Evolutionary conservation across 2,797 vertebrate genomes (phyloP).

Genomic region (Catharus ustulatus): DNA sequence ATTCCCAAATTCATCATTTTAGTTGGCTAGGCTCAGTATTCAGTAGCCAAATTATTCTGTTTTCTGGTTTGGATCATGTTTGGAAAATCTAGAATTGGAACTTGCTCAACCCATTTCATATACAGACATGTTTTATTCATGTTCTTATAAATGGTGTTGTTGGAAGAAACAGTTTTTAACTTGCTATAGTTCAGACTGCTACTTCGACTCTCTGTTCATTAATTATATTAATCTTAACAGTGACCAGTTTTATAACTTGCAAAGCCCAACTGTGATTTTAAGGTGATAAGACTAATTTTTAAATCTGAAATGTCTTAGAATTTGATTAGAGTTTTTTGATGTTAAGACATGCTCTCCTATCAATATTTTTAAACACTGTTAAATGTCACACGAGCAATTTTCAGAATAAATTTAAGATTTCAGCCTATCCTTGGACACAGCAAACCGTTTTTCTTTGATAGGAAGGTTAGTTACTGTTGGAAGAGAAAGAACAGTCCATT

Average conservation of each 20-base stretch:
- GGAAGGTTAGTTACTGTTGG: background rate
- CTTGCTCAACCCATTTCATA: background rate
- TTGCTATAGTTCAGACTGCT: background rate
- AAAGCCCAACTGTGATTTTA: background rate
- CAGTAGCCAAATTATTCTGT: background rate
- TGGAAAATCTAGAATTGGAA: background rate
- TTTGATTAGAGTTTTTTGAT: background rate
- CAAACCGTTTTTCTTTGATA: background rate
- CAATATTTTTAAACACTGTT: background rate
- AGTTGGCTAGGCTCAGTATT: background rate
- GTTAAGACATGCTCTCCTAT: background rate
- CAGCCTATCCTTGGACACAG: background rate
- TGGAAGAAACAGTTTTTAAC: background rate
- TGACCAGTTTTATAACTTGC: background rate
- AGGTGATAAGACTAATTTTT: background rate
- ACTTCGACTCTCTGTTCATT: background rate
- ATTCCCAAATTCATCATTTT: background rate
- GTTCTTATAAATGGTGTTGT: background rate
- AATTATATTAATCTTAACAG: background rate
- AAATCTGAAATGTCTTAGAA: background rate
- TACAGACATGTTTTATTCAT: background rate
- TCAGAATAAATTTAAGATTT: background rate
- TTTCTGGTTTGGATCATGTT: background rate
- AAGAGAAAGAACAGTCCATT: background rate
- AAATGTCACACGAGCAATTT: background rate